These are phyloP conservation scores for Toxotes jaculatrix DNA, from an alignment of 2,113 vertebrate species.

Conservation along the genomic window DNA sequence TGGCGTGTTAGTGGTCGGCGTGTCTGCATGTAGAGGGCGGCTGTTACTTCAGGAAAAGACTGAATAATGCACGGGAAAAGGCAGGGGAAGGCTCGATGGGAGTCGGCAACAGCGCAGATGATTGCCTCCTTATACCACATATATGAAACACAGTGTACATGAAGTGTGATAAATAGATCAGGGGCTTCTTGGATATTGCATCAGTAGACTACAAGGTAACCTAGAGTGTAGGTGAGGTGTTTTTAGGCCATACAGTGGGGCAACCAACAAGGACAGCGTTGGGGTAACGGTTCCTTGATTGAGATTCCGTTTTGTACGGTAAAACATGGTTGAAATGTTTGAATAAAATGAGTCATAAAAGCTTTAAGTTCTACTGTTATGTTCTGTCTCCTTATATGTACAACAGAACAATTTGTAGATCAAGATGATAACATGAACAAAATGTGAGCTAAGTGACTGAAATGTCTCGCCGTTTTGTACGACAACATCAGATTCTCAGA, in stretches of 20 bases:
- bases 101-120: slow-evolving; percentile 40
- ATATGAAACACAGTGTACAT: slow-evolving; percentile 40
- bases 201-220: neutral
- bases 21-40: slow-evolving; percentile 70
- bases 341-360: neutral
- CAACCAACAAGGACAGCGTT: neutral
- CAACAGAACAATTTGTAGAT: slow-evolving; percentile 19
- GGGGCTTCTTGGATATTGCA: slow-evolving; percentile 22
- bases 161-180: slow-evolving; percentile 45
- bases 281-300: slow-evolving; percentile 6
- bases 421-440: slow-evolving; percentile 5
- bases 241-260: slow-evolving; percentile 1
- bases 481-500: neutral
- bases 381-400: neutral
- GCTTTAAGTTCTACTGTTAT: slow-evolving; percentile 13
- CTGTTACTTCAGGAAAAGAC: slow-evolving; percentile 78
- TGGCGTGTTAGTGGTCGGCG: slow-evolving; percentile 73
- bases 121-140: slow-evolving; percentile 51
- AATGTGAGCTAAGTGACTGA: slow-evolving; percentile 16
- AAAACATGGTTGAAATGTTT: slow-evolving; percentile 8
- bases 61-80: slow-evolving; percentile 80
- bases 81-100: slow-evolving; percentile 59
- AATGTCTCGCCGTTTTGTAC: slow-evolving; percentile 3
- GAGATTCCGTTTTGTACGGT: neutral
- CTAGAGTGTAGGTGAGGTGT: slow-evolving; percentile 18